Conservation (phyloP, 2,797 vertebrate species). For the Pseudochirops corinnae region DNA sequence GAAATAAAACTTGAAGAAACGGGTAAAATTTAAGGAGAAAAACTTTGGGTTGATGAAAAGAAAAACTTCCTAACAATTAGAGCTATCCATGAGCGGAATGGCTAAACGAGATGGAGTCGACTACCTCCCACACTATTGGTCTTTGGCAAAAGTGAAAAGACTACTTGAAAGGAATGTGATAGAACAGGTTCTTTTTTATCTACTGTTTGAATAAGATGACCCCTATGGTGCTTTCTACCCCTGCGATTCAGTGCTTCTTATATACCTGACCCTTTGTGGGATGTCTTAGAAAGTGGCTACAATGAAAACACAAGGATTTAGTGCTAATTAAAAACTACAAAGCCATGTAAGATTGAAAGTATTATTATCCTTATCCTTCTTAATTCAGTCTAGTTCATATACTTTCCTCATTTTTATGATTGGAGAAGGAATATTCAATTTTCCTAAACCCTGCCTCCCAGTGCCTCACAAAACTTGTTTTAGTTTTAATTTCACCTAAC, state of each 20-base stretch:
- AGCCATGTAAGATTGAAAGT: neutral
- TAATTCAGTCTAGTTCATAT: neutral
- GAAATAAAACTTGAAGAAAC: neutral
- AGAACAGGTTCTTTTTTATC: neutral
- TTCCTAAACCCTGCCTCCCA: neutral
- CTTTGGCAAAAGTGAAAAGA: neutral
- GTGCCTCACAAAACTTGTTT: neutral
- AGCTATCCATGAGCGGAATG: neutral
- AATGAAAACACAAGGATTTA: neutral
- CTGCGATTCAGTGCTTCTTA: neutral
- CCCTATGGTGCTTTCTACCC: neutral
- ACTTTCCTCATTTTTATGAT: neutral
- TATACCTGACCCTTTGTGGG: neutral
- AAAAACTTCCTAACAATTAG: neutral
- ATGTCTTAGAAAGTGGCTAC: neutral
- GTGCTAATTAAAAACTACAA: neutral
- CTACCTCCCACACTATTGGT: neutral
- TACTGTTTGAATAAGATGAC: neutral
- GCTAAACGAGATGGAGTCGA: neutral
- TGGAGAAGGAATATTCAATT: slow-evolving; percentile 22
- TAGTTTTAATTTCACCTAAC: slow-evolving; percentile 21
- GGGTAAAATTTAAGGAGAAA: neutral
- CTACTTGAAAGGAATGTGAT: neutral
- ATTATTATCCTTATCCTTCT: neutral
- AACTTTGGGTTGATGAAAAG: neutral